Conservation (phyloP, 2,113 vertebrate genomes). For the Pterocles burchelli region DNA sequence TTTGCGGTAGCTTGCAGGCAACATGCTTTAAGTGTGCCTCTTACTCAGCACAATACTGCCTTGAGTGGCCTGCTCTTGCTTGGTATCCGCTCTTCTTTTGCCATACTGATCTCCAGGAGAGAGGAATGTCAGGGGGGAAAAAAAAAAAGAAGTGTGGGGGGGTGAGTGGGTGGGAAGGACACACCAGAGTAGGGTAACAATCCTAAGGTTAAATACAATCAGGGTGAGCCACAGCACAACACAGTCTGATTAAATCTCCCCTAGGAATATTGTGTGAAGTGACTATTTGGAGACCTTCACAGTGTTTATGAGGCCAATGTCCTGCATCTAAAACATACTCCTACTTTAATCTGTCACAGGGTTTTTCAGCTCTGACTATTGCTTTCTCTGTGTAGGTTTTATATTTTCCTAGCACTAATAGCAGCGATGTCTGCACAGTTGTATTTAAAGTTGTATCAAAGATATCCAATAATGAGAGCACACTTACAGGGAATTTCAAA, state of each 20-base stretch:
- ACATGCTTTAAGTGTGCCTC: slow-evolving; percentile 13
- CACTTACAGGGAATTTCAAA: slow-evolving; percentile 56
- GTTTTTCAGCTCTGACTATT: background rate
- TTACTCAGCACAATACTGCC: slow-evolving; percentile 4
- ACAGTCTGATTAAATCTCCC: slow-evolving; percentile 12
- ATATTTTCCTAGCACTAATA: slow-evolving; percentile 19
- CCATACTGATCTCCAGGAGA: background rate
- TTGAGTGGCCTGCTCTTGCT: slow-evolving; percentile 46
- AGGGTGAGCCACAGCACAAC: background rate
- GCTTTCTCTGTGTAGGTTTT: slow-evolving; percentile 23
- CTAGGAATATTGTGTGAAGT: slow-evolving; percentile 18
- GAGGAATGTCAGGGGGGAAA: background rate
- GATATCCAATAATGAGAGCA: slow-evolving; percentile 44
- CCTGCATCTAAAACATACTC: background rate
- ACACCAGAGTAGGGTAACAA: slow-evolving; percentile 3
- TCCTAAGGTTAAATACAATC: slow-evolving; percentile 13
- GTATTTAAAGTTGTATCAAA: slow-evolving; percentile 56
- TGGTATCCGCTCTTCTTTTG: slow-evolving; percentile 50
- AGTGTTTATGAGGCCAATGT: background rate
- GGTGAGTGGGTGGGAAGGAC: background rate
- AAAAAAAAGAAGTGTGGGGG: background rate
- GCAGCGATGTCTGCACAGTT: background rate
- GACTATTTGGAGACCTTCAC: slow-evolving; percentile 30
- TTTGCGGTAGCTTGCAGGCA: slow-evolving; percentile 41
- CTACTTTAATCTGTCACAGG: slow-evolving; percentile 4